Base-by-base conservation (phyloP, 2,797 vertebrate species). In the Craterocephalus amniculus region DNA sequence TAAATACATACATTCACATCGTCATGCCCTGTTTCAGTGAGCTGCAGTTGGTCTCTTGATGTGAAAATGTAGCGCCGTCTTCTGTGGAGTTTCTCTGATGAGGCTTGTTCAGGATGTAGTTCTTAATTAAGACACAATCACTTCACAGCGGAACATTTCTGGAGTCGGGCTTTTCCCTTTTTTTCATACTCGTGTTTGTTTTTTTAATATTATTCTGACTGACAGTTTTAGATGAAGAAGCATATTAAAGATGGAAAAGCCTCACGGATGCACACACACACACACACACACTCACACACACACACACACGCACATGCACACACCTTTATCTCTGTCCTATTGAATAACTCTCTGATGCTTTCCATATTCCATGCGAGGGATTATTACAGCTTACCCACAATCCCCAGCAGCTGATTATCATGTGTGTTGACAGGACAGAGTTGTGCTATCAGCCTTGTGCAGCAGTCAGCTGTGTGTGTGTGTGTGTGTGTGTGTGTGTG, bases 311-410 rank as follows among this genome's bases (percentile, higher is more conserved):
- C 4, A 74, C 69, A 72, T 11, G 4, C 85, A 89, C 76, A 78
- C 81, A 78, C 84, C 84, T 90, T 92, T 91, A 92, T 93, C 90
- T 91, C 81, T 86, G 89, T 93, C 92, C 92, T 93, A 93, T 95
- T 94, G 95, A 96, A 95, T 94, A 96, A 95, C 88, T 94, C 92
- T 95, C 93, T 93, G 94, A 92, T 91, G 93, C 90, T 95, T 96
- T 96, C 95, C 96, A 96, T 97, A 96, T 96, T 97, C 95, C 94
- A 96, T 95, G 87, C 81, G 76, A 95, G 94, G 94, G 95, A 95
- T 95, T 96, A 96, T 95, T 96, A 95, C 91, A 95, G 94, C 81
- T 96, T 95, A 95, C 91, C 95, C 95, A 96, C 94, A 94, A 94
- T 95, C 91, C 91, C 92, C 88, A 86, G 91, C 90, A 90, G 90